Percentiles rank a stretch among this genome's conserved stretches.
phyloP scores from a whole-genome alignment of 2,113 vertebrate genomes.

The Lycaon pictus region DNA sequence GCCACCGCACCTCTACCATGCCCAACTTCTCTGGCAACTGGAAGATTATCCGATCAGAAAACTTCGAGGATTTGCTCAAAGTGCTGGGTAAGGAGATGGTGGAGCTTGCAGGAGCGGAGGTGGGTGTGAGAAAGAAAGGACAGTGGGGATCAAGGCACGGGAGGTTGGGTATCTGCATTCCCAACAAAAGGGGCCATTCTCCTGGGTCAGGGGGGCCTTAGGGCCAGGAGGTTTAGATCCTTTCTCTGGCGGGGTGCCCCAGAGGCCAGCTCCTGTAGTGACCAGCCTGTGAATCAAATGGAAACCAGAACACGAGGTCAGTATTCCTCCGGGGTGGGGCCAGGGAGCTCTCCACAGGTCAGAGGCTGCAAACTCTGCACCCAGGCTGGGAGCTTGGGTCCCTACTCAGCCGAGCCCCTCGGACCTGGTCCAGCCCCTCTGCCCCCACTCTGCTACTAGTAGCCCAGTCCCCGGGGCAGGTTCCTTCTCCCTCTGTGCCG shows the following conservation, averaged over 20 bases:
- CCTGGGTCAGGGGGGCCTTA: not conserved
- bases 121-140: not conserved
- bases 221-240: not conserved
- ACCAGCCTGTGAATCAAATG: slow-evolving; percentile 63
- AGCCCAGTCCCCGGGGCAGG: not conserved
- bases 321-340: not conserved
- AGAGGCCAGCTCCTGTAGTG: slow-evolving; percentile 37
- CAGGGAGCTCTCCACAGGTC: not conserved
- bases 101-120: not conserved
- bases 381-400: not conserved
- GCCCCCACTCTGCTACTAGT: not conserved
- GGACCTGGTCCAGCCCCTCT: not conserved
- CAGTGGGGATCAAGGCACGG: not conserved
- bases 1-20: slow-evolving; percentile 82
- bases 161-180: not conserved
- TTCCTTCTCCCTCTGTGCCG: not conserved
- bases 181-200: not conserved
- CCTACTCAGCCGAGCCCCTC: not conserved
- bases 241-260: slow-evolving; percentile 35
- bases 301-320: slow-evolving; percentile 64
- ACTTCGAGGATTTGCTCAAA: slow-evolving; percentile 96
- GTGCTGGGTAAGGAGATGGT: slow-evolving; percentile 89
- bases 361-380: not conserved
- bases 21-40: slow-evolving; percentile 94
- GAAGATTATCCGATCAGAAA: slow-evolving; percentile 95